A percentile compares a stretch with the other conserved stretches of the same genome.
Evolutionary conservation across 2,113 vertebrate genomes (phyloP).

Genomic region (Engraulis encrasicolus): DNA sequence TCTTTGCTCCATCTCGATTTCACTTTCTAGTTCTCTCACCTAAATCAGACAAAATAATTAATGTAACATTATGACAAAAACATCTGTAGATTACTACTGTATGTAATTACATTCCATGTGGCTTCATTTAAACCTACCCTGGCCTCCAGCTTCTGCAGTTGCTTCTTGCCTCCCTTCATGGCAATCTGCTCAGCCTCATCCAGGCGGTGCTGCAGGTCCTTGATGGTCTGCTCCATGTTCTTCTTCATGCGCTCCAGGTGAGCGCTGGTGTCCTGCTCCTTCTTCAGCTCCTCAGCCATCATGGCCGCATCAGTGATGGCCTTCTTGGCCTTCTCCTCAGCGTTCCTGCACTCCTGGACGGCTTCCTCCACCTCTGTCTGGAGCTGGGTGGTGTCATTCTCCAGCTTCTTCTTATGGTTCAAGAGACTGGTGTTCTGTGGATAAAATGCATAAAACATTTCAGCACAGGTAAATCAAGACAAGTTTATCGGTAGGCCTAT

Average conservation of each 20-base stretch:
- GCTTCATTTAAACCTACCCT: conserved; percentile 53
- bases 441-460: too few relatives aligned
- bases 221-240: conserved; percentile 86
- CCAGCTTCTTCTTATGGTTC: conserved; percentile 75
- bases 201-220: too few relatives aligned
- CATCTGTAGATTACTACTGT: too few relatives aligned
- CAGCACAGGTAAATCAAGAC: too few relatives aligned
- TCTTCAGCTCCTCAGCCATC: conserved; percentile 76
- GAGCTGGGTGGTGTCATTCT: conserved; percentile 68
- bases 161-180: conserved; percentile 68
- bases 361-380: conserved; percentile 78
- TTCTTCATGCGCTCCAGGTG: conserved; percentile 81
- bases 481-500: too few relatives aligned
- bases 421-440: too few relatives aligned
- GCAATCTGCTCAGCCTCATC: background rate
- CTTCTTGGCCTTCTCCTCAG: conserved; percentile 52
- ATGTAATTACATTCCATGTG: too few relatives aligned
- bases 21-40: conserved; percentile 87
- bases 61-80: background rate
- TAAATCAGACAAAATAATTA: conserved; percentile 30
- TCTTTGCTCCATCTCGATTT: conserved; percentile 77
- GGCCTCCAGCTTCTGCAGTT: conserved; percentile 72
- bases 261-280: conserved; percentile 70
- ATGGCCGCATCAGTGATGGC: conserved; percentile 68
- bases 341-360: conserved; percentile 50